Evolutionary conservation across 2,113 vertebrate genomes (phyloP).

Genomic region (Hypomesus transpacificus): DNA sequence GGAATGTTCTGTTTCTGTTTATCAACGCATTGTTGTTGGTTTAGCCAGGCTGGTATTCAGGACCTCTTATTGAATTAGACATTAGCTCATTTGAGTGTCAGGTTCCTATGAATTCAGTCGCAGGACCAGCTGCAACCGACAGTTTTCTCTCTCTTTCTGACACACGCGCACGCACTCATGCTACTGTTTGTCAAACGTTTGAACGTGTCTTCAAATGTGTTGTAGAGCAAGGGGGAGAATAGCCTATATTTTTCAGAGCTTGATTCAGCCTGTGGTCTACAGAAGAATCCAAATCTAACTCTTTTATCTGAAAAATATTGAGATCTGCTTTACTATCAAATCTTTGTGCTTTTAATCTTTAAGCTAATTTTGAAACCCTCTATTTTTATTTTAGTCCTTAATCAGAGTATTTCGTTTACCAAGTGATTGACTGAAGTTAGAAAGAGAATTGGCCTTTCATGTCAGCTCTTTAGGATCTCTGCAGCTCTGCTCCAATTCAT

Average conservation of each 20-base stretch:
- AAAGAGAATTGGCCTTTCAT: neutral
- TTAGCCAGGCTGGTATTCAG: neutral
- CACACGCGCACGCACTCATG: no score
- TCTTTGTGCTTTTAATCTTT: neutral
- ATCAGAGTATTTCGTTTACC: no score
- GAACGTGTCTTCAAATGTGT: neutral
- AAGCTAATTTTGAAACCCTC: neutral
- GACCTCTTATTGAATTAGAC: neutral
- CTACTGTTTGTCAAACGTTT: no score
- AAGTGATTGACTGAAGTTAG: no score
- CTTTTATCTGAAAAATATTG: neutral
- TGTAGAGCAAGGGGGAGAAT: neutral
- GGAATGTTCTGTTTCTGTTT: constrained; percentile 9
- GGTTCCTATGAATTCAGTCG: neutral
- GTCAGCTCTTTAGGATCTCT: neutral
- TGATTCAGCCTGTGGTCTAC: neutral
- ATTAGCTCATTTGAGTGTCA: neutral
- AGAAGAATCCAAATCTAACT: neutral
- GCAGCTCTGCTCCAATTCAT: neutral
- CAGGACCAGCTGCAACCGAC: no score
- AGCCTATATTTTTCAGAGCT: neutral
- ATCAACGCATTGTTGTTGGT: neutral
- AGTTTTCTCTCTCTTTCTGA: no score
- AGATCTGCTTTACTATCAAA: neutral
- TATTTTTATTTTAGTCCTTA: no score